Evolutionary conservation across 2,888 invertebrate species (phyloP).

Genomic region (Podabrus alpinus): DNA sequence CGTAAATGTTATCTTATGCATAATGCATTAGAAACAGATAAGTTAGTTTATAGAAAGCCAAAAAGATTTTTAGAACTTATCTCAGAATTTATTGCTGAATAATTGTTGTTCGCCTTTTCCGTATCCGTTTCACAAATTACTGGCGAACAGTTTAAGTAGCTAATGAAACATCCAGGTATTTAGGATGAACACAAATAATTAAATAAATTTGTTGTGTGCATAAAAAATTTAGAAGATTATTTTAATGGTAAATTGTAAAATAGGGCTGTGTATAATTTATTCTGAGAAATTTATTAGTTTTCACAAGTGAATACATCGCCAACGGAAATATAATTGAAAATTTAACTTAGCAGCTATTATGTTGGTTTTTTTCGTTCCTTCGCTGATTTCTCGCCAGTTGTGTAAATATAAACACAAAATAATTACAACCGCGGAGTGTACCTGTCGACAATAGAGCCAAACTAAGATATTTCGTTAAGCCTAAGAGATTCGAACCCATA

Average conservation of each 20-base stretch:
- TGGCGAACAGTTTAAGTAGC: background rate
- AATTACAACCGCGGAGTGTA: background rate
- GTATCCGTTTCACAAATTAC: slow-evolving; percentile 18
- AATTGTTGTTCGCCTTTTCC: slow-evolving; percentile 26
- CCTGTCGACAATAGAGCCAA: background rate
- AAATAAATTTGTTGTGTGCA: background rate
- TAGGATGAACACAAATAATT: background rate
- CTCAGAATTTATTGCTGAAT: slow-evolving; percentile 26
- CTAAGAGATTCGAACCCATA: no score
- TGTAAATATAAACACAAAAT: background rate
- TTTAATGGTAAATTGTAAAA: background rate
- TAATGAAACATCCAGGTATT: background rate
- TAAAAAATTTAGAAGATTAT: background rate
- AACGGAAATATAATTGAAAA: background rate
- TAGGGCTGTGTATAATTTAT: background rate
- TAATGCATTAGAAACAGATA: slow-evolving; percentile 43
- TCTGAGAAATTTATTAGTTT: background rate
- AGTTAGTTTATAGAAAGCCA: slow-evolving; percentile 30
- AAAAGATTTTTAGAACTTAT: slow-evolving; percentile 31
- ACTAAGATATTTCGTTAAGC: background rate
- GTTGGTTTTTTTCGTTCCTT: background rate
- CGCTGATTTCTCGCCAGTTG: background rate
- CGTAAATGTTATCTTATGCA: slow-evolving; percentile 41
- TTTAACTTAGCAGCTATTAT: background rate
- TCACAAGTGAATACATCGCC: background rate